phyloP scores from a whole-genome alignment of 2,113 vertebrate species.

The Micromys minutus region DNA sequence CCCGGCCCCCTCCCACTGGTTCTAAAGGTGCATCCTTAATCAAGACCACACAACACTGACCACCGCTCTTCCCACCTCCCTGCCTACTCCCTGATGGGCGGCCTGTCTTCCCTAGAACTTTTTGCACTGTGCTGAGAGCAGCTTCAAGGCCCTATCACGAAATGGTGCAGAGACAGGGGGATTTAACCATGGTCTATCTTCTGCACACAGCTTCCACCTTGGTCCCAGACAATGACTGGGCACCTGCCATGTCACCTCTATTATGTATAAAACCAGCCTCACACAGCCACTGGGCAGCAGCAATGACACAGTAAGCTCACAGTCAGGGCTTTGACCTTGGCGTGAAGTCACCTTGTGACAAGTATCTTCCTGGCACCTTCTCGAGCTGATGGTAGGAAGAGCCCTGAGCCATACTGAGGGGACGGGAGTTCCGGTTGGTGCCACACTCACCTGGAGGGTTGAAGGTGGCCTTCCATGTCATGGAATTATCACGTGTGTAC shows the following conservation, averaged over 20 bases:
- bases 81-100: neutral
- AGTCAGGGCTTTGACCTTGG: neutral
- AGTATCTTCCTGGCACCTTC: neutral
- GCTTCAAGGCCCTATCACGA: neutral
- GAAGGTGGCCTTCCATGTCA: constrained; percentile 93
- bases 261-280: neutral
- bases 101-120: neutral
- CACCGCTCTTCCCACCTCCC: neutral
- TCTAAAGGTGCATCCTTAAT: neutral
- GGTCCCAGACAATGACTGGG: too few relatives aligned
- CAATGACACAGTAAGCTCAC: too few relatives aligned
- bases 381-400: rapidly evolving
- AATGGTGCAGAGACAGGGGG: neutral
- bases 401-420: neutral
- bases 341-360: neutral
- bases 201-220: too few relatives aligned
- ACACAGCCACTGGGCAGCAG: rapidly evolving
- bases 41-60: neutral
- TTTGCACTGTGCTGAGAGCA: neutral
- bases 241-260: neutral
- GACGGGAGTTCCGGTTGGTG: neutral
- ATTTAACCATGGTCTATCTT: neutral
- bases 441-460: constrained; percentile 89
- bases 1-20: neutral
- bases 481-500: constrained; percentile 89